A percentile compares a stretch with the other conserved stretches of the same genome.
These are phyloP conservation scores for Dendroctonus ponderosae DNA, from an alignment of 1,140 invertebrate genomes.

Conservation along the genomic window DNA sequence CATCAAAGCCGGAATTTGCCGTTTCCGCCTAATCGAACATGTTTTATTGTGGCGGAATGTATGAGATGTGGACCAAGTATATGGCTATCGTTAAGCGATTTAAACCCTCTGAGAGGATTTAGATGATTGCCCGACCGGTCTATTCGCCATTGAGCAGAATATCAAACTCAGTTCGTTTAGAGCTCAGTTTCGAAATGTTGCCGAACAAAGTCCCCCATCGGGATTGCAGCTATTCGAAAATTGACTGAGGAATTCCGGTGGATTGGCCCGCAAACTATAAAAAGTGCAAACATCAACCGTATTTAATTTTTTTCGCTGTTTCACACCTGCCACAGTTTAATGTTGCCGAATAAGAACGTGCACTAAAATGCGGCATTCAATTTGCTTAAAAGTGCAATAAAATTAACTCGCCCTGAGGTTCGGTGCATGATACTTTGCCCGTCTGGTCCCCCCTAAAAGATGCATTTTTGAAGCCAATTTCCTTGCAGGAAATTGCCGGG, in stretches of 20 bases:
- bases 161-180: conserved; percentile 19
- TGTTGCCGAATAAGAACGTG: too few relatives aligned
- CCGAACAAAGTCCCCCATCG: conserved; percentile 16
- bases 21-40: conserved; percentile 22
- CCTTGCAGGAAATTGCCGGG: too few relatives aligned
- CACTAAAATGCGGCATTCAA: too few relatives aligned
- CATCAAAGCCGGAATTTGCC: conserved; percentile 20
- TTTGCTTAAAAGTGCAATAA: too few relatives aligned
- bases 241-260: neutral
- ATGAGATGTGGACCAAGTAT: conserved; percentile 23
- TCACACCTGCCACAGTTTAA: too few relatives aligned
- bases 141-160: conserved; percentile 23
- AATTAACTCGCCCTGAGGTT: too few relatives aligned
- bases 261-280: too few relatives aligned
- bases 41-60: conserved; percentile 22
- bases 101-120: conserved; percentile 25
- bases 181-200: conserved; percentile 19
- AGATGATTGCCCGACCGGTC: conserved; percentile 21
- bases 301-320: too few relatives aligned
- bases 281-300: too few relatives aligned
- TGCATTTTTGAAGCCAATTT: too few relatives aligned
- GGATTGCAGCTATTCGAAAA: conserved; percentile 19
- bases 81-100: conserved; percentile 22
- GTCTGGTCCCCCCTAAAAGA: too few relatives aligned
- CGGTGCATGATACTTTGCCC: too few relatives aligned